Percentiles rank a stretch among this genome's conserved stretches.
Evolutionary conservation across 2,113 vertebrate species (phyloP).

Genomic region (Oxyruncus cristatus): DNA sequence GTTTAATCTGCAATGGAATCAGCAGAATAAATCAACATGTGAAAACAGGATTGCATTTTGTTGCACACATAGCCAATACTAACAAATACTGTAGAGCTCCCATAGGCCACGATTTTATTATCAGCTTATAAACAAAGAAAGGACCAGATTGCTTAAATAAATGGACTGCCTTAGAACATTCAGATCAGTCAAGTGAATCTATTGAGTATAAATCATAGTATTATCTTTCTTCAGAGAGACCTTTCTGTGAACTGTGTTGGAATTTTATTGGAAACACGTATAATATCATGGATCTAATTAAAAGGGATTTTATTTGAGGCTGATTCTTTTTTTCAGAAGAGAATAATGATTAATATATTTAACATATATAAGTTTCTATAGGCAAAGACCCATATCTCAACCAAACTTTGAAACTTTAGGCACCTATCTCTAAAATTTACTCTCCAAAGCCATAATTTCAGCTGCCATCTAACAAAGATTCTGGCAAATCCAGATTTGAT

Average conservation of each 20-base stretch:
- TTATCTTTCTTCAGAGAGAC: rapidly evolving
- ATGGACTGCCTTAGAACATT: background rate
- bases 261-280: background rate
- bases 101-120: background rate
- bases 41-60: background rate
- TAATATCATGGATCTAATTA: background rate
- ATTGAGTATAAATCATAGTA: background rate
- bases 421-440: background rate
- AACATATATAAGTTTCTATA: background rate
- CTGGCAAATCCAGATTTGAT: background rate
- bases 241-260: background rate
- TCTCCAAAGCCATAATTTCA: background rate
- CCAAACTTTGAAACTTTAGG: background rate
- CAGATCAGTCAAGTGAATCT: background rate
- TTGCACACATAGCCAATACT: background rate
- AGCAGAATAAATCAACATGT: background rate
- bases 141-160: background rate
- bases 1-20: background rate
- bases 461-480: background rate
- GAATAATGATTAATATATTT: background rate
- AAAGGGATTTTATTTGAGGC: background rate
- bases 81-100: background rate
- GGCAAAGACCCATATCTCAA: rapidly evolving
- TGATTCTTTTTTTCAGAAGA: background rate
- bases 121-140: background rate